Evolutionary conservation across 2,797 vertebrate genomes (phyloP), one percentile per base, ranked within the genome.

Genomic region (Okamejei kenojei): DNA sequence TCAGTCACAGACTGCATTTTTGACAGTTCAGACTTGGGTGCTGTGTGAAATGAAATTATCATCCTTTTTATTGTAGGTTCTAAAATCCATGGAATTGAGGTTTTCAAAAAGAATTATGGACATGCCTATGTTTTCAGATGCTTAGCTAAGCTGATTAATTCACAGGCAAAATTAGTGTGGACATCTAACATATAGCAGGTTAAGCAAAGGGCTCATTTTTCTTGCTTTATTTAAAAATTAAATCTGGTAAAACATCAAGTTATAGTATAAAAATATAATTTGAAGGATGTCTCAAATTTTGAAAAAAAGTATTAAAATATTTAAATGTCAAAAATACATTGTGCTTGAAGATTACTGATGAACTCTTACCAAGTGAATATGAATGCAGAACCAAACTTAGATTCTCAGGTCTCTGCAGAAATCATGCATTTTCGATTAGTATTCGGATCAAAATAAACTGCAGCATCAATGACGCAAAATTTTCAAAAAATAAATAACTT

Each of bases 11-110:
- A 19, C 38, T 76, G 35, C 10, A 21, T 29, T 58, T 76, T n/a
- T 26, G 19, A 29, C 71, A 10, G 38, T 76, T 92, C 73, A 68
- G 26, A 10, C 45, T 74, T 54, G 11, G 68, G 29, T 17, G 68
- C 35, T 92, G 71, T 76, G 23, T 71, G 86, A 90, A 90, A 90
- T 61, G 86, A 90, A 90, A 90, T 58, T 23, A 15, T 65, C 13
- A 35, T 68, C 35, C 61, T 11, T 32, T 35, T 35, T 90, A 35
- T 19, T 90, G n/a, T 68, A 32, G 15, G 9, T 90, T 65, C n/a
- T 91, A 38, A 54, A 91, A 73, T 45, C 68, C 68, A 71, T 73
- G 71, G 9, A 45, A 73, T 73, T 32, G 35, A 73, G 63, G 29
- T 73, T 73, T 68, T 74, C 9, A 73, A 84, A 86, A 63, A 73